Base-by-base conservation (phyloP, 1,140 invertebrate species). In the Anthonomus grandis region DNA sequence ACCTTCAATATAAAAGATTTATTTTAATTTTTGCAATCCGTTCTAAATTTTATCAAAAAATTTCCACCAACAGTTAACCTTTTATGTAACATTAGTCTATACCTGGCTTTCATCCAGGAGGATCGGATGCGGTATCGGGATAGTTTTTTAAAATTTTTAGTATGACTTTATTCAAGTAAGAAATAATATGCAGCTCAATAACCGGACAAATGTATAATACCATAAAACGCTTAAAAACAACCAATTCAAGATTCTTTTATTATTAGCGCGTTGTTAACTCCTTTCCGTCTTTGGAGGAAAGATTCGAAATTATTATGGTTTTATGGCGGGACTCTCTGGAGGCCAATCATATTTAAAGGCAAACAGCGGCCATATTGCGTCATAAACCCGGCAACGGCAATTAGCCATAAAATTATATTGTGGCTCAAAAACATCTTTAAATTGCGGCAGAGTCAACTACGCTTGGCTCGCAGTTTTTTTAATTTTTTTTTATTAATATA, bases 331-430 rank as follows among this genome's bases (percentile, higher is more conserved):
- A 64, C 48, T 70, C 71, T 61, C 65, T 36, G 25, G 65, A 56
- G 71, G 57, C 69, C 71, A 72, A 73, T 73, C 71, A 70, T 64
- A 59, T 73, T 72, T 71, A 71, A 70, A 72, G 64, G 65, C 59
- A 67, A 70, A 64, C 62, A 62, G 56, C 65, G 61, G 68, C 71
- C 71, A 73, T 73, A 73, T 73, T 73, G 70, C 65, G 62, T 52
- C 66, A 71, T 73, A 72, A 72, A 73, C 68, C n/a, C n/a, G n/a
- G n/a, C 71, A 67, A 72, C 70, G 65, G 68, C 71, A 73, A 73
- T 73, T 73, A 70, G 67, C 69, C 50, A 72, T 73, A 73, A 73
- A 73, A 68, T 65, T 70, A 72, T 73, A 73, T 71, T 66, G 62
- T 59, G 45, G 23, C 19, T 64, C 38, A 37, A 46, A 55, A 47